These are phyloP conservation scores for Meteorus cinctellus DNA, from an alignment of 2,888 invertebrate genomes.

Conservation along the genomic window DNA sequence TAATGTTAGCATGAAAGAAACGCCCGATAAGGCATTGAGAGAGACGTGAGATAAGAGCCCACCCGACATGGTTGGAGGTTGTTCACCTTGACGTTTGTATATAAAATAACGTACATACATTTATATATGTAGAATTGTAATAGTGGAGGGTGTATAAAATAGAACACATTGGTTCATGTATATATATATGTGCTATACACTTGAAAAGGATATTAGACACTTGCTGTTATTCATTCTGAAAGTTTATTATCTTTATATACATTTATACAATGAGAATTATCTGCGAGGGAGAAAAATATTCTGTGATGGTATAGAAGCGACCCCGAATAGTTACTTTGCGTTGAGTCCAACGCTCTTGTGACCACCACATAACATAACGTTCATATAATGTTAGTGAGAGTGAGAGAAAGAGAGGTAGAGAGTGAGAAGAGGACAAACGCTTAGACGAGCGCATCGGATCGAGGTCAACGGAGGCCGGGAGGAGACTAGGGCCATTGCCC, in stretches of 20 bases:
- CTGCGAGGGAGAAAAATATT: background rate
- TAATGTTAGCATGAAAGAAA: constrained; percentile 45
- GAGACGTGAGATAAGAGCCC: constrained; percentile 64
- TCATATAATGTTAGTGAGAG: constrained; percentile 28
- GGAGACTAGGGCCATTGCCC: constrained; percentile 74
- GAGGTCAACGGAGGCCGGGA: constrained; percentile 71
- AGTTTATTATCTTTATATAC: constrained; percentile 6
- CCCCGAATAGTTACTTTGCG: constrained; percentile 14
- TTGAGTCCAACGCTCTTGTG: constrained; percentile 10
- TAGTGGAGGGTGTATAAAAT: constrained; percentile 19
- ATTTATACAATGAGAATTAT: constrained; percentile 25
- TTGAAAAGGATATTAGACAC: constrained; percentile 4
- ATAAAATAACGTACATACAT: background rate
- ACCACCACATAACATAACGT: background rate
- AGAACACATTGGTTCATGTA: background rate
- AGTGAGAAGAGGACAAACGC: constrained; percentile 45
- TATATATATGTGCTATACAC: background rate
- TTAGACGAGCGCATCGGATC: constrained; percentile 60
- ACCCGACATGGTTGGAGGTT: constrained; percentile 70
- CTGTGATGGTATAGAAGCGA: background rate
- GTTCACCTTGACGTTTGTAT: constrained; percentile 65
- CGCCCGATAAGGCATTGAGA: constrained; percentile 65
- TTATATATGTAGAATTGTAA: background rate
- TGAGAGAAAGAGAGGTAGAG: constrained; percentile 46
- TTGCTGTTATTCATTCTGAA: constrained; percentile 2